Conservation (phyloP, 2,888 invertebrate species). For the Heliothis peltigera region DNA sequence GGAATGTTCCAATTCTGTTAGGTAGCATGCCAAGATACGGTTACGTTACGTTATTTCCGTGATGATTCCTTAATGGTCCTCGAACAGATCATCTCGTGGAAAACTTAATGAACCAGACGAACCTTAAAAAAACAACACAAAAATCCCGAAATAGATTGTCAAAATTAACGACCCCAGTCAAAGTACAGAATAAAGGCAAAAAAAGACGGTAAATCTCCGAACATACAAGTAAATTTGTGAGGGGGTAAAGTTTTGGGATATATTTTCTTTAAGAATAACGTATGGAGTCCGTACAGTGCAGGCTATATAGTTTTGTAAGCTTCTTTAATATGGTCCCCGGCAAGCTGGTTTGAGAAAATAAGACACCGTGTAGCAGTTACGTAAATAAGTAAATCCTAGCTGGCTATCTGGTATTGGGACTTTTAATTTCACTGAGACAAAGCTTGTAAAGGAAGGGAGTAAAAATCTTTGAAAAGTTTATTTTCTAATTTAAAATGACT, state of each 20-base stretch:
- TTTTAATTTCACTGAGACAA: slow-evolving; percentile 22
- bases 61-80: too few relatives aligned
- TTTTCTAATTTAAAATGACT: not conserved
- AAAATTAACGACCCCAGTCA: not conserved
- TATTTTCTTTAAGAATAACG: slow-evolving; percentile 40
- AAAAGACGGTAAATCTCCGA: slow-evolving; percentile 16
- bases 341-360: slow-evolving; percentile 56
- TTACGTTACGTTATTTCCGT: too few relatives aligned
- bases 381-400: slow-evolving; percentile 49
- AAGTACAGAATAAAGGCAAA: slow-evolving; percentile 20
- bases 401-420: slow-evolving; percentile 29
- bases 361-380: slow-evolving; percentile 48
- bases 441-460: slow-evolving; percentile 5
- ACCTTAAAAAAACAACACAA: not conserved
- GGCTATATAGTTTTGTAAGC: slow-evolving; percentile 53
- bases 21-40: too few relatives aligned
- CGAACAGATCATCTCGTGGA: too few relatives aligned
- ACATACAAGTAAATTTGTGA: slow-evolving; percentile 34
- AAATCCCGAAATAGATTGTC: not conserved
- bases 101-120: too few relatives aligned
- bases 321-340: slow-evolving; percentile 51
- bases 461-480: slow-evolving; percentile 10
- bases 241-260: slow-evolving; percentile 46
- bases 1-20: too few relatives aligned
- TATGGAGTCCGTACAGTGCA: slow-evolving; percentile 50